Evolutionary conservation across 2,113 vertebrate genomes (phyloP).

Genomic region (Callionymus lyra): DNA sequence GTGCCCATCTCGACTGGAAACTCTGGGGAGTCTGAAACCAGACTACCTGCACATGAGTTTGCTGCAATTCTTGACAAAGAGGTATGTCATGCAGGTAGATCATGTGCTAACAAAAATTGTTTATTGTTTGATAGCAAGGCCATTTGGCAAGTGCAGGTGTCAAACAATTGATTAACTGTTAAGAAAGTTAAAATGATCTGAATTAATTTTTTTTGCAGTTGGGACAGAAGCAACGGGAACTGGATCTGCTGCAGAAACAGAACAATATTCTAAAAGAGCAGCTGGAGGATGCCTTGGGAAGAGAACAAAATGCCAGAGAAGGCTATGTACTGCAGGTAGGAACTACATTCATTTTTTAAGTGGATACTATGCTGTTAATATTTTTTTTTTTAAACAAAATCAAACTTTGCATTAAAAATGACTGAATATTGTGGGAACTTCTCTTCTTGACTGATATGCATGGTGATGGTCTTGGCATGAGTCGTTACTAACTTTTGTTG

Average conservation of each 20-base stretch:
- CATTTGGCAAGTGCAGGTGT: too few relatives aligned
- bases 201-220: conserved; percentile 57
- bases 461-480: conserved; percentile 68
- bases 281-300: conserved; percentile 81
- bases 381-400: neutral
- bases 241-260: conserved; percentile 83
- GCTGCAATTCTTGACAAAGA: conserved; percentile 84
- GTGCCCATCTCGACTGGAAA: conserved; percentile 79
- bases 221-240: conserved; percentile 88
- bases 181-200: too few relatives aligned
- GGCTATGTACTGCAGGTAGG: conserved; percentile 93
- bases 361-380: neutral
- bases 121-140: too few relatives aligned
- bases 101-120: too few relatives aligned
- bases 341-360: conserved; percentile 2
- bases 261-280: conserved; percentile 86
- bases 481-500: conserved; percentile 71
- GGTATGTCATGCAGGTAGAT: conserved; percentile 56
- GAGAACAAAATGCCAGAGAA: conserved; percentile 84
- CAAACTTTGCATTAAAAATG: conserved; percentile 12
- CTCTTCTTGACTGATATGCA: conserved; percentile 42
- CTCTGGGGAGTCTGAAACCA: conserved; percentile 49
- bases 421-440: conserved; percentile 52
- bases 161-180: too few relatives aligned
- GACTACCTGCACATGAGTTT: conserved; percentile 71